These are phyloP conservation scores for Todiramphus chloris DNA, from an alignment of 2,113 vertebrate genomes.

Conservation along the genomic window DNA sequence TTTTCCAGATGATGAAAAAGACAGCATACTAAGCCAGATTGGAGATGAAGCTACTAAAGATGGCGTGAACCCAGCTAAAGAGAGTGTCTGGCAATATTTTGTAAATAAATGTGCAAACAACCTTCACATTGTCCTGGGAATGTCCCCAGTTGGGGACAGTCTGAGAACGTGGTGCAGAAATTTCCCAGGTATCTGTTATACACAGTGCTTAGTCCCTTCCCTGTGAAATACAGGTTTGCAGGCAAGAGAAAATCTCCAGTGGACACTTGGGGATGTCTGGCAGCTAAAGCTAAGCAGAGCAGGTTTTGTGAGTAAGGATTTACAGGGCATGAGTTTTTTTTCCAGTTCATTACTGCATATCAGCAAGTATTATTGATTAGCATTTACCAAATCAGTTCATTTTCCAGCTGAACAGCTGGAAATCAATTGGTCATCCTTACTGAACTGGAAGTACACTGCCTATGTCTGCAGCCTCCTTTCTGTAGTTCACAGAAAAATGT, in stretches of 20 bases:
- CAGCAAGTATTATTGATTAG: slow-evolving; percentile 20
- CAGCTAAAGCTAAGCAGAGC: background rate
- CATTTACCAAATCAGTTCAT: slow-evolving; percentile 33
- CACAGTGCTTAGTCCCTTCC: background rate
- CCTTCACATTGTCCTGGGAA: slow-evolving; percentile 91
- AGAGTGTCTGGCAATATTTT: slow-evolving; percentile 94
- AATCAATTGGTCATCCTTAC: background rate
- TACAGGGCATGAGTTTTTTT: background rate
- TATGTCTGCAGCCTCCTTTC: background rate
- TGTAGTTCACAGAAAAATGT: background rate
- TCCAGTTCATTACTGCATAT: slow-evolving; percentile 19
- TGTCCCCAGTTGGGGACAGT: slow-evolving; percentile 92
- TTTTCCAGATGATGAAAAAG: slow-evolving; percentile 93
- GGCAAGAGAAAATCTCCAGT: background rate
- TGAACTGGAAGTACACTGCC: background rate
- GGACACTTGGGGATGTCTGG: background rate
- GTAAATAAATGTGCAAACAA: slow-evolving; percentile 91
- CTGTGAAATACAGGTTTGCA: background rate
- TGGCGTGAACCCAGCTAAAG: slow-evolving; percentile 83
- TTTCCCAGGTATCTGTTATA: slow-evolving; percentile 85
- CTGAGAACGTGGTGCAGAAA: slow-evolving; percentile 92
- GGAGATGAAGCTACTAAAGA: slow-evolving; percentile 83
- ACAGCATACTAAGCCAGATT: slow-evolving; percentile 82
- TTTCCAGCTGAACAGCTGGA: slow-evolving; percentile 22
- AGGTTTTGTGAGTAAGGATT: background rate